Base-by-base conservation (phyloP, 2,113 vertebrate genomes). In the Typhlomys cinereus region DNA sequence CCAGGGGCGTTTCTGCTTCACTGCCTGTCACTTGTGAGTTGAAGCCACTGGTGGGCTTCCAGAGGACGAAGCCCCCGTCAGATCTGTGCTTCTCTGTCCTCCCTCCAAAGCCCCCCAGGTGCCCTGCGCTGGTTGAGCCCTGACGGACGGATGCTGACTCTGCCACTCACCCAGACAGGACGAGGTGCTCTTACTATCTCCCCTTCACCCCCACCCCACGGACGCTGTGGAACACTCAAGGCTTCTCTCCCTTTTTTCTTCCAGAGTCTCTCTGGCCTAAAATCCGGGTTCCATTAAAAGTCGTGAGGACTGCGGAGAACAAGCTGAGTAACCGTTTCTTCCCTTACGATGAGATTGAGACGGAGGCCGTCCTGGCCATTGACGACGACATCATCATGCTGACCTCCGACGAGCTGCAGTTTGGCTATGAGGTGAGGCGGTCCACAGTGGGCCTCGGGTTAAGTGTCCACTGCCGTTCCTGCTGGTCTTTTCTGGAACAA, bases 301-400 rank as follows among this genome's bases (percentile, higher is more conserved):
- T 99, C 3, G 98, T 99, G 62, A 98, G 98, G 86, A 99, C 99
- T 7, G 98, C 98, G 82, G 99, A 99, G 97, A 99, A 99, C 97
- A 99, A 99, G 93, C 97, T 99, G 54, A 99, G 99, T 92, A 99
- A 99, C 95, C 99, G 99, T n/a, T 99, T 99, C 98, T 99, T 99
- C 96, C 99, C 99, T 0, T 99, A 99, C 0, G 99, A 99, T 59
- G 99, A 99, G 93, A 99, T 99, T 5, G 99, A 99, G 97, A 99
- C 99, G 0, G 99, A 99, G 96, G 99, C 99, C 0, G 99, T 99
- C 54, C 96, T 99, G 75, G 99, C 99, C 10, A 99, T 99, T 6
- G 99, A 99, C 69, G 99, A 99, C 86, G 99, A 99, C 93, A 99
- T 99, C 98, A 99, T 99, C 83, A 99, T 99, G 99, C 97, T 99